Evolutionary conservation across 2,113 vertebrate species (phyloP).

Genomic region (Plestiodon gilberti): DNA sequence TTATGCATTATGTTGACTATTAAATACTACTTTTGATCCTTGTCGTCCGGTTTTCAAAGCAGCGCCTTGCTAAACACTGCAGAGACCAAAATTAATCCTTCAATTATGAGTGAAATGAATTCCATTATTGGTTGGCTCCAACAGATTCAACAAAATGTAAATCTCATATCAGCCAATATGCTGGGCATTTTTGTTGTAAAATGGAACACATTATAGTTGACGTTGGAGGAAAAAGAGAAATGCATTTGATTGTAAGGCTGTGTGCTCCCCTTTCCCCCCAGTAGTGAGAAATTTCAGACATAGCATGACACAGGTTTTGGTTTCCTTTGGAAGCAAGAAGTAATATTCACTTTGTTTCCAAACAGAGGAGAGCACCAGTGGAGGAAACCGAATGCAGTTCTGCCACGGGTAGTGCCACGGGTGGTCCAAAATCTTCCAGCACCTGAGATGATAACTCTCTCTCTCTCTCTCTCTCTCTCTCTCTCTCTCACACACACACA

Average conservation of each 20-base stretch:
- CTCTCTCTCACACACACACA: no score
- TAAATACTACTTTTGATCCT: conserved; percentile 27
- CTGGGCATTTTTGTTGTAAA: conserved; percentile 15
- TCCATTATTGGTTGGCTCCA: background rate
- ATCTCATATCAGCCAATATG: conserved; percentile 5
- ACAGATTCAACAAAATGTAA: conserved; percentile 5
- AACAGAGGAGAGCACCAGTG: no score
- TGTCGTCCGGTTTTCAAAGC: conserved; percentile 35
- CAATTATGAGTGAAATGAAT: conserved; percentile 47
- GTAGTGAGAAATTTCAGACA: no score
- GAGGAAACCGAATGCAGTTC: no score
- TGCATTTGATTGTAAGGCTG: background rate
- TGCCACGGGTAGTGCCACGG: no score
- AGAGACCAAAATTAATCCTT: conserved; percentile 30
- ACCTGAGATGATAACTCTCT: no score
- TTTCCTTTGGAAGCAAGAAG: no score
- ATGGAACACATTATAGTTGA: conserved; percentile 3
- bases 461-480: no score
- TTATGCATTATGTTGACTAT: conserved; percentile 22
- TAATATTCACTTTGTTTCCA: no score
- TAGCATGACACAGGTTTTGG: no score
- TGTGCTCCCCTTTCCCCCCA: no score
- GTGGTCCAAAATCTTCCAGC: no score
- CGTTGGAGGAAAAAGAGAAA: background rate
- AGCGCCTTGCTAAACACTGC: conserved; percentile 24